Conservation (phyloP, 2,888 invertebrate genomes). For the Tenthredo livida region DNA sequence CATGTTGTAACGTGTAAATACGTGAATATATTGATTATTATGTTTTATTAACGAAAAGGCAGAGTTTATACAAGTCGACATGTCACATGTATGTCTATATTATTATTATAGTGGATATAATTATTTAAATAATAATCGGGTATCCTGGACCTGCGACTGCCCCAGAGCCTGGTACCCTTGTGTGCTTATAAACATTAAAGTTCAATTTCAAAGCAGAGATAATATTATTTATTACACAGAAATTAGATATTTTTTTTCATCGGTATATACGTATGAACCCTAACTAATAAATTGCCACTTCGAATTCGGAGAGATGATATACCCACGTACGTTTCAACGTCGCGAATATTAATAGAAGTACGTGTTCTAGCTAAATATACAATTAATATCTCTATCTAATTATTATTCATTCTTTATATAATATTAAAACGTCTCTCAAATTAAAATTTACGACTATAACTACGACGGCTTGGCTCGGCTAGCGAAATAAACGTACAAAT, state of each 20-base stretch:
- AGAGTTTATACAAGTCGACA: background rate
- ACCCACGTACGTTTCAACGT: background rate
- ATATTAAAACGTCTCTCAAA: background rate
- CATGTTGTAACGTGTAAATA: conserved; percentile 27
- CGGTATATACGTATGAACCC: background rate
- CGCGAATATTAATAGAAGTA: background rate
- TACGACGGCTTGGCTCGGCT: background rate
- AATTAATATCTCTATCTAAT: background rate
- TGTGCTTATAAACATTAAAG: conserved; percentile 29
- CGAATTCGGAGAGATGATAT: background rate
- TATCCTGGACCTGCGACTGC: conserved; percentile 69
- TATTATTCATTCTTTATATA: background rate
- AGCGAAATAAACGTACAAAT: background rate
- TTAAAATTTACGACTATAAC: background rate
- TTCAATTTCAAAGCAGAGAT: background rate
- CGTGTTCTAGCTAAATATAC: background rate
- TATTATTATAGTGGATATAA: conserved; percentile 1
- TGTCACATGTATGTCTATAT: background rate
- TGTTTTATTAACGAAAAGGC: background rate
- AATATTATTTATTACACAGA: background rate
- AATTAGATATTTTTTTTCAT: background rate
- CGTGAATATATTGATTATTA: background rate
- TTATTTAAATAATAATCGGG: conserved; percentile 40
- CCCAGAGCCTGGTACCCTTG: conserved; percentile 67
- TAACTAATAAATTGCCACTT: background rate